These are phyloP conservation scores for Yasuhikotakia modesta DNA, from an alignment of 2,797 vertebrate species.

Conservation along the genomic window DNA sequence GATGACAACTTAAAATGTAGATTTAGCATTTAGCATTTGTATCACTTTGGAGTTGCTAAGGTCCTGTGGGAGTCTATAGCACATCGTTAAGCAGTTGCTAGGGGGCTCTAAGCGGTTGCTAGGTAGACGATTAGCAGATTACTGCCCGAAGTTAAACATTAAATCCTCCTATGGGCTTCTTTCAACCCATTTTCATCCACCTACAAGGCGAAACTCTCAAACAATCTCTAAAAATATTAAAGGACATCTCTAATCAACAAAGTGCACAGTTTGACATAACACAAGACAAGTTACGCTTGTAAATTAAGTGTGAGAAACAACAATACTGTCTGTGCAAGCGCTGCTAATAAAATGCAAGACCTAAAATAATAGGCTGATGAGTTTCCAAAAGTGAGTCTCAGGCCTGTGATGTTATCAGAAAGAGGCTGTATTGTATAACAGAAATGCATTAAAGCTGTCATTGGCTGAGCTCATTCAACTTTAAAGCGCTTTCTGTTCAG, in stretches of 20 bases:
- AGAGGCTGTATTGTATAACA: neutral
- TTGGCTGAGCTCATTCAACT: conserved; percentile 11
- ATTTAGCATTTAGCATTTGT: neutral
- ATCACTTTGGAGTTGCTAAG: neutral
- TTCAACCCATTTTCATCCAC: too few species aligned
- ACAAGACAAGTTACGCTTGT: neutral
- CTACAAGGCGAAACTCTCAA: neutral
- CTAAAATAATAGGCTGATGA: neutral
- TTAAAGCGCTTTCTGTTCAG: neutral
- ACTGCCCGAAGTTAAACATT: too few species aligned
- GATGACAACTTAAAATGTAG: neutral
- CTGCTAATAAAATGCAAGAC: neutral
- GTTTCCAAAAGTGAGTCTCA: neutral
- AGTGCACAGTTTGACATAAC: neutral
- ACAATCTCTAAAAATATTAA: neutral
- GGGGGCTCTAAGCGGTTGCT: neutral
- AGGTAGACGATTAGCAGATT: too few species aligned
- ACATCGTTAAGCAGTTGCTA: too few species aligned
- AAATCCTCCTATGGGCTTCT: too few species aligned
- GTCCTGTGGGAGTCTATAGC: too few species aligned
- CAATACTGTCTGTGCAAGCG: neutral
- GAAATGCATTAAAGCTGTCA: neutral
- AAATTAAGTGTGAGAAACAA: neutral
- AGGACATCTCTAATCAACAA: neutral
- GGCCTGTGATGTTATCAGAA: neutral